Evolutionary conservation across 2,888 invertebrate species (phyloP), one percentile per base, ranked within the genome.

Genomic region (Dryobota labecula): DNA sequence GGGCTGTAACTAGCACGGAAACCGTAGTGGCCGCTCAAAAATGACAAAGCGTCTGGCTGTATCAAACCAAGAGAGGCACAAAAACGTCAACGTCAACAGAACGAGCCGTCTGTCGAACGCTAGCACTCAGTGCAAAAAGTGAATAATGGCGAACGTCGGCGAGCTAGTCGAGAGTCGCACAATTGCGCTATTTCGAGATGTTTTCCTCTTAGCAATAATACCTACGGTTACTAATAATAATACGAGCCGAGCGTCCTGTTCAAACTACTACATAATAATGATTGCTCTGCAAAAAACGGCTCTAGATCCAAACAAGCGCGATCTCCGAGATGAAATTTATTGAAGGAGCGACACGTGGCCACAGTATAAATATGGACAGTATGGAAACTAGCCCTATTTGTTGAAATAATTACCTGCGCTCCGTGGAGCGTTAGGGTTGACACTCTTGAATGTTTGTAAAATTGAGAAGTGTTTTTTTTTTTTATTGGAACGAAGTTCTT

Each of bases 141-240:
- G 92, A 93, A 93, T 94, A 94, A 93, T 93, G 90, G 89, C 89
- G 88, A 89, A 78, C 88, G 89, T 76, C 85, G 83, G 68, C 73
- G 83, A 81, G 82, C 86, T 86, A 87, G 86, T 87, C 87, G 81
- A 77, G 89, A 56, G 89, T 87, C 90, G 90, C 91, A 92, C 93
- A 91, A 93, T 90, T 87, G 90, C 83, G 92, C 93, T 94, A 94
- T 94, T 94, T 94, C 90, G 89, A 94, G 92, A 91, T 89, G 89
- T 94, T 94, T 94, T 94, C 94, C 94, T 94, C 92, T 86, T 93
- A 90, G 90, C 88, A 90, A 92, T 89, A 91, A 89, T 90, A 91
- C 89, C 87, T 88, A 90, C 63, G 81, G 74, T 83, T 78, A 83
- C 86, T 89, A 91, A 91, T 92, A 92, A 92, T 91, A 92, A 91